Evolutionary conservation across 1,140 invertebrate species (phyloP).

Genomic region (Trichonephila clavipes): DNA sequence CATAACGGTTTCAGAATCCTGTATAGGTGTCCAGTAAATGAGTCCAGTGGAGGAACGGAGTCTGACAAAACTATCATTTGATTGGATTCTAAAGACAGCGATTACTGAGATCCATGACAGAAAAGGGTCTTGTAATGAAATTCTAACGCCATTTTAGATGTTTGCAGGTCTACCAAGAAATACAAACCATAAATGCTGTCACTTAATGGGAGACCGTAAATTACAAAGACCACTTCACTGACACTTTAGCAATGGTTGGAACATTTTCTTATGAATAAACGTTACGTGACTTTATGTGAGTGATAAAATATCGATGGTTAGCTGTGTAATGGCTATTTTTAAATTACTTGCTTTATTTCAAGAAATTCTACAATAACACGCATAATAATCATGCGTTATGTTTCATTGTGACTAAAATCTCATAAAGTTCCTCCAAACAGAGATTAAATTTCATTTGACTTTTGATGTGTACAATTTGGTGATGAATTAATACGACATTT

Average conservation of each 20-base stretch:
- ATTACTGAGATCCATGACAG: constrained; percentile 64
- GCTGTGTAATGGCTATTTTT: constrained; percentile 31
- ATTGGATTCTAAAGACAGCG: constrained; percentile 74
- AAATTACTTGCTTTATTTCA: constrained; percentile 39
- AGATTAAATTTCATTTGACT: constrained; percentile 52
- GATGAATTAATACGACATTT: constrained; percentile 43
- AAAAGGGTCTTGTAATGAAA: constrained; percentile 73
- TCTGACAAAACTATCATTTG: constrained; percentile 63
- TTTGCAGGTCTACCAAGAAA: constrained; percentile 74
- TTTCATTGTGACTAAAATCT: background rate
- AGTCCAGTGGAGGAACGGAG: constrained; percentile 1
- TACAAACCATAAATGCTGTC: constrained; percentile 72
- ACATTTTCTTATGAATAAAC: constrained; percentile 70
- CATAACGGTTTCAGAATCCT: constrained; percentile 27
- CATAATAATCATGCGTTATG: background rate
- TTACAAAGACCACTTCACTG: constrained; percentile 68
- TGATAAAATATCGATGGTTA: constrained; percentile 49
- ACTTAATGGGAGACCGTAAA: constrained; percentile 72
- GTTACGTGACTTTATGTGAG: constrained; percentile 52
- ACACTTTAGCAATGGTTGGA: constrained; percentile 60
- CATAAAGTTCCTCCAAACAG: background rate
- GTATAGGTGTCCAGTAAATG: constrained; percentile 56
- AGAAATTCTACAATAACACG: constrained; percentile 26
- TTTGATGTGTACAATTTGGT: constrained; percentile 1
- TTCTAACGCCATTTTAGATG: constrained; percentile 75